A percentile compares a stretch with the other conserved stretches of the same genome.
These are phyloP conservation scores for Syrista parreyssii DNA, from an alignment of 2,888 invertebrate genomes.

Conservation along the genomic window DNA sequence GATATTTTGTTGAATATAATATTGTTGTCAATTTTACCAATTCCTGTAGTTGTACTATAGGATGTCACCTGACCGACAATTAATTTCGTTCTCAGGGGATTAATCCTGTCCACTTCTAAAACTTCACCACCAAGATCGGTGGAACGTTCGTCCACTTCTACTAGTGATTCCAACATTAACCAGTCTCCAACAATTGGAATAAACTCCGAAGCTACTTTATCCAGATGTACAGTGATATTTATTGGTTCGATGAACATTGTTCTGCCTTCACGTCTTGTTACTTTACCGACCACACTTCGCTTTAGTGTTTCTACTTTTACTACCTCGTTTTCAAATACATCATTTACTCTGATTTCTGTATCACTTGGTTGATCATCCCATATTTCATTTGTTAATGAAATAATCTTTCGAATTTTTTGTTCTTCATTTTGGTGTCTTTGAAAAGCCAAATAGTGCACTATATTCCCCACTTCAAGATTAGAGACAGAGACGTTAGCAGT, in stretches of 20 bases:
- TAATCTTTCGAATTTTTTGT: slow-evolving; percentile 71
- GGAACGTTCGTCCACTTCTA: slow-evolving; percentile 72
- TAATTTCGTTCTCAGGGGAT: slow-evolving; percentile 72
- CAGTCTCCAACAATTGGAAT: slow-evolving; percentile 79
- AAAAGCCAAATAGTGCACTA: slow-evolving; percentile 71
- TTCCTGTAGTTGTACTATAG: slow-evolving; percentile 56
- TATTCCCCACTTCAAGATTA: slow-evolving; percentile 68
- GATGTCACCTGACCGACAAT: slow-evolving; percentile 67
- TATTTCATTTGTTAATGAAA: slow-evolving; percentile 66
- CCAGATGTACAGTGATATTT: slow-evolving; percentile 72
- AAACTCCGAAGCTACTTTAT: slow-evolving; percentile 73
- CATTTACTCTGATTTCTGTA: slow-evolving; percentile 63
- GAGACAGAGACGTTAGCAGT: slow-evolving; percentile 55
- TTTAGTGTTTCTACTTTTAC: slow-evolving; percentile 35
- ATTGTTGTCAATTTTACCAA: slow-evolving; percentile 71
- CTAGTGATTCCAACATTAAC: slow-evolving; percentile 73
- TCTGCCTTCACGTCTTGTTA: slow-evolving; percentile 62
- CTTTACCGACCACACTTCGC: slow-evolving; percentile 63
- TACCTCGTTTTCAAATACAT: slow-evolving; percentile 51
- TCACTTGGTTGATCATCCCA: slow-evolving; percentile 53
- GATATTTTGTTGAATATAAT: slow-evolving; percentile 72
- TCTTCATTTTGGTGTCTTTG: slow-evolving; percentile 64
- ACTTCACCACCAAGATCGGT: slow-evolving; percentile 70
- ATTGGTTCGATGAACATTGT: slow-evolving; percentile 68
- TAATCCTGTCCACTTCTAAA: slow-evolving; percentile 72